Evolutionary conservation across 2,797 vertebrate genomes (phyloP), one percentile per base, ranked within the genome.

Genomic region (Enteromius argenteus): DNA sequence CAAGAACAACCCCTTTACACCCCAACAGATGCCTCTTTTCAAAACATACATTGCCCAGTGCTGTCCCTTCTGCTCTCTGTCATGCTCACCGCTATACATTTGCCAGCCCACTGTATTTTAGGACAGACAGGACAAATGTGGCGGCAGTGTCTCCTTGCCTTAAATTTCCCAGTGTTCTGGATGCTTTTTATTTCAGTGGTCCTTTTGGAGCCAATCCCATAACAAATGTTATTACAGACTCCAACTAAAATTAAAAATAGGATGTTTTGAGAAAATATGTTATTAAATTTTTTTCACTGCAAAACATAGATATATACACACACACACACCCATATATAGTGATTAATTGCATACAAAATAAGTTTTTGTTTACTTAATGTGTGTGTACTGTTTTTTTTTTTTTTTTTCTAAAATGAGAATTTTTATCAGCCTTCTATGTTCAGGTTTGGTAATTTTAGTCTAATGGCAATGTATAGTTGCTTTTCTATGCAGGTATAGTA

Each of bases 11-110:
- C 85, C 85, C 86, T 85, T 81, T 35, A 68, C 85, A 84, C 17
- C 67, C 77, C 84, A 91, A 89, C 92, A 95, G 90, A 94, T 94
- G 92, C 90, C 89, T 37, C 86, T 88, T 92, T 92, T 91, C 67
- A 92, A 78, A 19, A 3, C 51, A 37, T n/a, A 78, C 46, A n/a
- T 19, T 30, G 30, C 23, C 27, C 15, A 32, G 3, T 30, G 37
- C 46, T 62, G 14, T 66, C 23, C 27, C 53, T 56, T 66, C 78
- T 79, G 77, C 62, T 71, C 74, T 58, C 79, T 44, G 80, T 79
- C 64, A 67, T 42, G 15, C 71, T 49, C 23, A 19, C 37, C 3
- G 0, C 15, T 53, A 71, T 66, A 23, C 11, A 68, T 72, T 77
- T 73, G 35, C 82, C 46, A 1, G 17, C 46, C 46, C 49, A 32